Percentiles rank a stretch among this genome's conserved stretches.
phyloP scores from a whole-genome alignment of 2,888 invertebrate species.

The Microplitis deprimator region DNA sequence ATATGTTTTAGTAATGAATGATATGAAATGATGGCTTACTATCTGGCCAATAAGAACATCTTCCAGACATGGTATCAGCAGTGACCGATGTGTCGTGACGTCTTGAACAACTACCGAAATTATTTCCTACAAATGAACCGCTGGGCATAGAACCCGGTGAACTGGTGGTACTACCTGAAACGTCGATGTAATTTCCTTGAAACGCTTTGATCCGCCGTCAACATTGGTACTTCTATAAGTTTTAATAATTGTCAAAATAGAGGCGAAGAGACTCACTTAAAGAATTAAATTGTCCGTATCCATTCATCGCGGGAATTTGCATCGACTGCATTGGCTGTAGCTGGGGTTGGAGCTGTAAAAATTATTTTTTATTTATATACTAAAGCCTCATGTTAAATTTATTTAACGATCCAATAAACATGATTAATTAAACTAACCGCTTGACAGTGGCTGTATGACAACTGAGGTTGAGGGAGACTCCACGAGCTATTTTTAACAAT shows the following conservation, averaged over 20 bases:
- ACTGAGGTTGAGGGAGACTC: conserved; percentile 68
- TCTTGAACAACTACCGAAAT: conserved; percentile 62
- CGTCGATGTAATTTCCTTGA: conserved; percentile 69
- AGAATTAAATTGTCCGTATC: conserved; percentile 70
- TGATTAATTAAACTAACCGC: conserved; percentile 49
- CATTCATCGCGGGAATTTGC: conserved; percentile 71
- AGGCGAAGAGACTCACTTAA: conserved; percentile 65
- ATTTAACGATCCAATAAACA: neutral
- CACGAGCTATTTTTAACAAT: conserved; percentile 62
- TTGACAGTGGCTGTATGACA: conserved; percentile 70
- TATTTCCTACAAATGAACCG: conserved; percentile 59
- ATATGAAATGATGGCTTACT: conserved; percentile 53
- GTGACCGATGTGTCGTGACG: conserved; percentile 60
- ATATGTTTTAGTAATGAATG: too few relatives aligned
- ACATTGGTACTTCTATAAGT: conserved; percentile 38
- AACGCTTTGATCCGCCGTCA: conserved; percentile 61
- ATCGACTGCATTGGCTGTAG: conserved; percentile 71
- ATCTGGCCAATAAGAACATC: conserved; percentile 66
- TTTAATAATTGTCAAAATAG: neutral
- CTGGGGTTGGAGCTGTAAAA: conserved; percentile 64
- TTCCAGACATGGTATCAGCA: conserved; percentile 58
- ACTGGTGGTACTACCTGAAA: conserved; percentile 64
- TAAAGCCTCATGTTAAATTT: neutral
- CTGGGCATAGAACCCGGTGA: conserved; percentile 60
- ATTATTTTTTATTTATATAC: neutral